Percentiles rank a stretch among this genome's conserved stretches.
Evolutionary conservation across 23 tunicate genomes (phyloP).

Genomic region (Styela plicata): DNA sequence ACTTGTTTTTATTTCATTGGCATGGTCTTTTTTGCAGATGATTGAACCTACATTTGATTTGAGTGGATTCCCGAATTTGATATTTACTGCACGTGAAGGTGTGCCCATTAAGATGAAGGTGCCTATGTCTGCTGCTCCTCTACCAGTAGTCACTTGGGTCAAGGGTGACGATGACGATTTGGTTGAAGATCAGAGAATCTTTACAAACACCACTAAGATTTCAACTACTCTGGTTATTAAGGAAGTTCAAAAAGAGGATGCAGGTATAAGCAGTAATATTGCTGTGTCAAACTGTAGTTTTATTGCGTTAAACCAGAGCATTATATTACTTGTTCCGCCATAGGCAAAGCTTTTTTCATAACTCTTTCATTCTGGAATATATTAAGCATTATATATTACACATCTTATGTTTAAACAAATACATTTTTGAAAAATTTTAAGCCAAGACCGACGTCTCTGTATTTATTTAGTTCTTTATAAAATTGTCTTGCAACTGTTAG

Average conservation of each 20-base stretch:
- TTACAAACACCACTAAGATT: constrained; percentile 48
- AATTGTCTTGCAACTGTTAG: no score
- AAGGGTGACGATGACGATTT: constrained; percentile 44
- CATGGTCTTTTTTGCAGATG: constrained; percentile 22
- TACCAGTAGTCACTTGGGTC: constrained; percentile 59
- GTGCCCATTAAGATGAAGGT: constrained; percentile 66
- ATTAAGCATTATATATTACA: no score
- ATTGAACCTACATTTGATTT: constrained; percentile 25
- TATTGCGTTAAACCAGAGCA: not conserved
- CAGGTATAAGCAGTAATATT: constrained; percentile 40
- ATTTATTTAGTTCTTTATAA: no score
- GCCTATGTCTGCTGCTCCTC: constrained; percentile 66
- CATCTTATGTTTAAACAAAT: no score
- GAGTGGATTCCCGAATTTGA: constrained; percentile 42
- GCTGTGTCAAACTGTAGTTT: not conserved
- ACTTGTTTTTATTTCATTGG: no score
- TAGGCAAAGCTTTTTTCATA: no score
- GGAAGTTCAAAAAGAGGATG: constrained; percentile 62
- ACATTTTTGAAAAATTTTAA: no score
- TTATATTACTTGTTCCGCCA: no score
- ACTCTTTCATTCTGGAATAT: no score
- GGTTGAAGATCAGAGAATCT: constrained; percentile 42
- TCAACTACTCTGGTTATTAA: constrained; percentile 68
- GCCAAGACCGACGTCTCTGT: no score
- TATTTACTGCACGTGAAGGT: constrained; percentile 71